Conservation (phyloP, 2,797 vertebrate genomes). For the Crenuchus spilurus region DNA sequence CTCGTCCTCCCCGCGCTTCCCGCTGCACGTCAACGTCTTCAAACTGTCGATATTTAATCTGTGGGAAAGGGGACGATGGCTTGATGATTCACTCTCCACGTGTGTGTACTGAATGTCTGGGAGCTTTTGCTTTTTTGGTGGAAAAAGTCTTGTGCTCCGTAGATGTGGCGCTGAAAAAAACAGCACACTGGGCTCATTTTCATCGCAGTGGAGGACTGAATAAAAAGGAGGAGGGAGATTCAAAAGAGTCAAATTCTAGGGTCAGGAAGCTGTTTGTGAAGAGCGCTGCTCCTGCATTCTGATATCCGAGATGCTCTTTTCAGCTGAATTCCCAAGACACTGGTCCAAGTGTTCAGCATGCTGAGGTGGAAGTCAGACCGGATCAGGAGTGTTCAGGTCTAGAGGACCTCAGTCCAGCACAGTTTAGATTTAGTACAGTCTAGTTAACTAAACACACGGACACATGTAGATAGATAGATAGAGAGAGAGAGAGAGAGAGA, state of each 20-base stretch:
- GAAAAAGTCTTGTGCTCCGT: slow-evolving; percentile 23
- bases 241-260: slow-evolving; percentile 10
- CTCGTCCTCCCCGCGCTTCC: slow-evolving; percentile 24
- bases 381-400: neutral
- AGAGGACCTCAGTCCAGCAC: neutral
- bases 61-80: slow-evolving; percentile 20
- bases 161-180: slow-evolving; percentile 27
- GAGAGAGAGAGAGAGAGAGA: no score
- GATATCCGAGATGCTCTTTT: neutral
- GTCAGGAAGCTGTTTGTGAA: slow-evolving; percentile 20
- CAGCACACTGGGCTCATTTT: slow-evolving; percentile 22
- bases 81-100: slow-evolving; percentile 46
- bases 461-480: no score
- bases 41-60: slow-evolving; percentile 55
- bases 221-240: slow-evolving; percentile 30
- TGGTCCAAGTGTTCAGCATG: neutral
- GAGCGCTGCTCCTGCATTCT: slow-evolving; percentile 14
- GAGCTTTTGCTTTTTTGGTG: slow-evolving; percentile 6
- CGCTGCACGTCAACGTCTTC: slow-evolving; percentile 40
- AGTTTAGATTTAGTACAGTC: no score
- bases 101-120: slow-evolving; percentile 32
- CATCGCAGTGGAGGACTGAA: slow-evolving; percentile 25
- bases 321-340: neutral
- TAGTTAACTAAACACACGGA: no score
- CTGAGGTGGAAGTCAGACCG: neutral